phyloP scores from a whole-genome alignment of 2,113 vertebrate species.

The Anthoscopus minutus region DNA sequence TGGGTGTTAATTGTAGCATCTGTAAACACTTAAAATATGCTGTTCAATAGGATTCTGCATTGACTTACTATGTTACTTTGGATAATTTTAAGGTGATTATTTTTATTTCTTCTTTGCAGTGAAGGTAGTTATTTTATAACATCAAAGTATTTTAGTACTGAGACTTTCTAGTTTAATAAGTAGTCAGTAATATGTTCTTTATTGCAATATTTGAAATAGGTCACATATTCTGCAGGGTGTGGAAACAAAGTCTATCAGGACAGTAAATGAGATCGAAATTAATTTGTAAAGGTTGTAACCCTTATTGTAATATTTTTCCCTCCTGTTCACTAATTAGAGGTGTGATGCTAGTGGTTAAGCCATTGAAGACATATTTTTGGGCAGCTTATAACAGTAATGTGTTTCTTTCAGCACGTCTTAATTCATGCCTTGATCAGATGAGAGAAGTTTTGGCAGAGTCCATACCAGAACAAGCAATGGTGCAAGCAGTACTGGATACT shows the following conservation, averaged over 20 bases:
- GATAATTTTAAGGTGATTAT: neutral
- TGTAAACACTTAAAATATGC: neutral
- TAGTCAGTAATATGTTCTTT: neutral
- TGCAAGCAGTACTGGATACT: slow-evolving; percentile 80
- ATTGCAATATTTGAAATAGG: neutral
- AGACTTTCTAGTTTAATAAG: neutral
- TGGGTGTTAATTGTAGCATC: neutral
- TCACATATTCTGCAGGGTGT: neutral
- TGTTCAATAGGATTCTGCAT: accelerated
- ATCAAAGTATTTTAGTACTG: neutral
- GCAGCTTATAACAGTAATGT: neutral
- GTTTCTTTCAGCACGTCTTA: slow-evolving; percentile 80
- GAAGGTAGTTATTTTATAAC: neutral
- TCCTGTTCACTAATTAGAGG: neutral
- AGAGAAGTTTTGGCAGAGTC: slow-evolving; percentile 86
- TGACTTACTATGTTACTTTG: neutral
- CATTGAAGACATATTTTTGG: neutral
- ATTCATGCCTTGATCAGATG: slow-evolving; percentile 95
- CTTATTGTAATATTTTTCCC: neutral
- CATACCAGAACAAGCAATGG: slow-evolving; percentile 81
- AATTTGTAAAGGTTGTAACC: neutral
- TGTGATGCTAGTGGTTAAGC: neutral
- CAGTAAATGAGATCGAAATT: neutral
- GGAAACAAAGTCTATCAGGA: neutral
- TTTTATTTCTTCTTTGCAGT: neutral